Evolutionary conservation across 2,113 vertebrate species (phyloP).

Genomic region (Gavialis gangeticus): DNA sequence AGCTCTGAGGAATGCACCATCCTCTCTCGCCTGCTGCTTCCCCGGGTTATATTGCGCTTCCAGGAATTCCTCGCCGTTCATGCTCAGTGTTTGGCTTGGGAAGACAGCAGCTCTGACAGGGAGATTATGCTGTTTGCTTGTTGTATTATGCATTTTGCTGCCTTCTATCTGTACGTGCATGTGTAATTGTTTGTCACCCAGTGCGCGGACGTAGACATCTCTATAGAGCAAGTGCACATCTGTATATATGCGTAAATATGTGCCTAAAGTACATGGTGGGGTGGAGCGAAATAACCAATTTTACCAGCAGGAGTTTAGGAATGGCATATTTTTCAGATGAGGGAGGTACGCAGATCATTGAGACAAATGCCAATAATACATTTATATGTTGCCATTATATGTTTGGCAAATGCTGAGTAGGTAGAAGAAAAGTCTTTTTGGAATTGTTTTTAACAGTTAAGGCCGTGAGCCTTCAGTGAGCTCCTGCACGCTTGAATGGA

Average conservation of each 20-base stretch:
- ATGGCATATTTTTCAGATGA: no score
- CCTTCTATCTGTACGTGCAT: neutral
- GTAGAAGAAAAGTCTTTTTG: neutral
- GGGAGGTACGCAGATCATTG: neutral
- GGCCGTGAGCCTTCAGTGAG: neutral
- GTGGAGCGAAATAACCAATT: neutral
- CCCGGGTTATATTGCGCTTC: neutral
- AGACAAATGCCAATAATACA: neutral
- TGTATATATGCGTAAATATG: neutral
- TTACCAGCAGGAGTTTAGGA: neutral
- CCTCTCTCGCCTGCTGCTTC: rapidly evolving
- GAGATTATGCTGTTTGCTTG: neutral
- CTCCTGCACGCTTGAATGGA: rapidly evolving
- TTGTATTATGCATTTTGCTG: neutral
- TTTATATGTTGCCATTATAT: neutral
- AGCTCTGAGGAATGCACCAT: neutral
- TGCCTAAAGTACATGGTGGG: neutral
- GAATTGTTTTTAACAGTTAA: neutral
- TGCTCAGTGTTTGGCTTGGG: neutral
- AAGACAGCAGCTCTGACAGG: neutral
- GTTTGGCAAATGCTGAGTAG: neutral
- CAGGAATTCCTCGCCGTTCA: neutral
- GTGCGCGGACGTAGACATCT: no score
- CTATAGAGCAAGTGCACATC: no score
- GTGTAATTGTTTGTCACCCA: neutral